A percentile compares a stretch with the other conserved stretches of the same genome.
Conservation (phyloP, 2,113 vertebrate genomes). For the Sporophila hypoxantha region DNA sequence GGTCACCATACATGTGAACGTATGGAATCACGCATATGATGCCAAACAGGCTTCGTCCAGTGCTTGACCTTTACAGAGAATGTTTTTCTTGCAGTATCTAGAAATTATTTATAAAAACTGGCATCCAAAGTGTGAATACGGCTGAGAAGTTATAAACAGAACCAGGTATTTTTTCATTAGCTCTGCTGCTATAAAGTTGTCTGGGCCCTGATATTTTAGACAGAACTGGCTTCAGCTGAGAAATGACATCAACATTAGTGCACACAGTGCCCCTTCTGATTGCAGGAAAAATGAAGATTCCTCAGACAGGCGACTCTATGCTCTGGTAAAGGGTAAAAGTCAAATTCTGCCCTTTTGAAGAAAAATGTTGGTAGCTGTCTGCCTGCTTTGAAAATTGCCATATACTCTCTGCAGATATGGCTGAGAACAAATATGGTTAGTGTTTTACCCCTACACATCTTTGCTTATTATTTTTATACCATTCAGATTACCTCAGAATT, state of each 20-base stretch:
- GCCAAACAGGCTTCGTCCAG: background rate
- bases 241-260: constrained; percentile 14
- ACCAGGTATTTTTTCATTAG: background rate
- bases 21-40: background rate
- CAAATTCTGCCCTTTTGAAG: constrained; percentile 43
- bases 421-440: background rate
- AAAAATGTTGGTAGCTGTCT: constrained; percentile 10
- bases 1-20: background rate
- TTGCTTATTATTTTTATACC: background rate
- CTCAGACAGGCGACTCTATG: background rate
- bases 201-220: background rate
- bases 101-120: constrained; percentile 17
- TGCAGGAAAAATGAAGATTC: background rate
- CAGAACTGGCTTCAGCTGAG: background rate
- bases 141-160: background rate
- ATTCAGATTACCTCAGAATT: background rate
- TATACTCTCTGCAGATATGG: background rate
- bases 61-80: constrained; percentile 3
- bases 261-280: background rate
- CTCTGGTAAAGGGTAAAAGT: constrained; percentile 50
- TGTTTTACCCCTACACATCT: background rate
- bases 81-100: background rate
- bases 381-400: background rate
- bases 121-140: background rate
- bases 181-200: background rate